phyloP scores from a whole-genome alignment of 2,113 vertebrate species.

The Colaptes auratus region DNA sequence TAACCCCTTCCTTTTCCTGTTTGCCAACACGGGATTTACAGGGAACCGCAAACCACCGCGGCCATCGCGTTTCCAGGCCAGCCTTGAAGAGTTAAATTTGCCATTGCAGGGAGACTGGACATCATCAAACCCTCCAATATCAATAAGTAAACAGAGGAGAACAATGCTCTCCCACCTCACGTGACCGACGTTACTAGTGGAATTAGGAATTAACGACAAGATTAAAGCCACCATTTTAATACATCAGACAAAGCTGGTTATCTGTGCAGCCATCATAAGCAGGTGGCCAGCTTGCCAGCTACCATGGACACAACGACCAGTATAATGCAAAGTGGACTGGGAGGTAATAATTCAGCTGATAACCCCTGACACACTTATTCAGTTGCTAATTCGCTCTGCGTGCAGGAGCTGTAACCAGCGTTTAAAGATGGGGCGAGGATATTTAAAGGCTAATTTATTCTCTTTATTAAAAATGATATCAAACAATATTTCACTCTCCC shows the following conservation, averaged over 20 bases:
- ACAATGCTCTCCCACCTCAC: background rate
- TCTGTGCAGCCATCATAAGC: slow-evolving; percentile 27
- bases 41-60: fast-evolving
- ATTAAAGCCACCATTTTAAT: slow-evolving; percentile 50
- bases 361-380: slow-evolving; percentile 63
- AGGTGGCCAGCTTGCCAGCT: slow-evolving; percentile 44
- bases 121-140: slow-evolving; percentile 2
- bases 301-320: slow-evolving; percentile 12
- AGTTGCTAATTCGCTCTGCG: slow-evolving; percentile 24
- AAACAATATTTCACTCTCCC: slow-evolving; percentile 61
- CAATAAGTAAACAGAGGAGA: background rate
- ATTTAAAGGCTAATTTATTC: slow-evolving; percentile 66
- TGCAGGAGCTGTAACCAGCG: slow-evolving; percentile 3
- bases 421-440: slow-evolving; percentile 51
- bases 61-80: background rate
- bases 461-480: slow-evolving; percentile 70
- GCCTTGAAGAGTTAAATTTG: background rate
- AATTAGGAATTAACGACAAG: slow-evolving; percentile 62
- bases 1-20: slow-evolving; percentile 26
- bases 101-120: background rate
- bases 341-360: slow-evolving; percentile 72
- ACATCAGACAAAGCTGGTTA: slow-evolving; percentile 58
- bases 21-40: background rate
- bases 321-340: slow-evolving; percentile 30
- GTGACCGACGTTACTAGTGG: slow-evolving; percentile 8